Evolutionary conservation across 2,113 vertebrate species (phyloP).

Genomic region (Vulpes ferrilata): DNA sequence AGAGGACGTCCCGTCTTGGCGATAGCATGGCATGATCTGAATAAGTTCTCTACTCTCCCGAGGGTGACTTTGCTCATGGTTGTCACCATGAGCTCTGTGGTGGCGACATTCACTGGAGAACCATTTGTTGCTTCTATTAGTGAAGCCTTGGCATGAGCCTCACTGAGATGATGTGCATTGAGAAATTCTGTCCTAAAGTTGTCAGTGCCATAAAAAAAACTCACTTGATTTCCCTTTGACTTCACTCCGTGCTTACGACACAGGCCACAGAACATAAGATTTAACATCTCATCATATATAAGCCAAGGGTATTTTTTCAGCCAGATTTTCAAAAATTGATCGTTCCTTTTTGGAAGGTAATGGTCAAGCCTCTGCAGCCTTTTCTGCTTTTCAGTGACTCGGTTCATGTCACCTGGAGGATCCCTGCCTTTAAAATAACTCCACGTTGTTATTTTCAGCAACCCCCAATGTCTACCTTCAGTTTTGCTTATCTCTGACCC

Average conservation of each 20-base stretch:
- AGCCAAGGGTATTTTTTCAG: conserved; percentile 87
- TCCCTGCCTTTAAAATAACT: conserved; percentile 86
- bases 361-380: conserved; percentile 61
- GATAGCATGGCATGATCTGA: conserved; percentile 84
- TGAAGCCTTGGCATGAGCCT: conserved; percentile 85
- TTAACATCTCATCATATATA: conserved; percentile 82
- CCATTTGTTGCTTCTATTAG: conserved; percentile 83
- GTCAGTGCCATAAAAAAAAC: conserved; percentile 86
- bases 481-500: not conserved
- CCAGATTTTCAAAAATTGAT: conserved; percentile 87
- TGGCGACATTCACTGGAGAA: conserved; percentile 63
- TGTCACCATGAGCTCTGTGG: conserved; percentile 76
- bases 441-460: conserved; percentile 78
- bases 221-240: conserved; percentile 78
- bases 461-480: not conserved
- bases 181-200: conserved; percentile 85
- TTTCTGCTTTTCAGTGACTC: conserved; percentile 68
- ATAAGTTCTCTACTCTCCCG: conserved; percentile 83
- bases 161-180: conserved; percentile 83
- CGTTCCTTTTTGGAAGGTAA: conserved; percentile 76
- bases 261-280: conserved; percentile 86
- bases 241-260: conserved; percentile 86
- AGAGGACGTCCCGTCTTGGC: conserved; percentile 78
- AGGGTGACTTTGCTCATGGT: conserved; percentile 81
- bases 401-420: conserved; percentile 63